These are phyloP conservation scores for Resseliella maxima DNA, from an alignment of 2,888 invertebrate genomes.

Conservation along the genomic window DNA sequence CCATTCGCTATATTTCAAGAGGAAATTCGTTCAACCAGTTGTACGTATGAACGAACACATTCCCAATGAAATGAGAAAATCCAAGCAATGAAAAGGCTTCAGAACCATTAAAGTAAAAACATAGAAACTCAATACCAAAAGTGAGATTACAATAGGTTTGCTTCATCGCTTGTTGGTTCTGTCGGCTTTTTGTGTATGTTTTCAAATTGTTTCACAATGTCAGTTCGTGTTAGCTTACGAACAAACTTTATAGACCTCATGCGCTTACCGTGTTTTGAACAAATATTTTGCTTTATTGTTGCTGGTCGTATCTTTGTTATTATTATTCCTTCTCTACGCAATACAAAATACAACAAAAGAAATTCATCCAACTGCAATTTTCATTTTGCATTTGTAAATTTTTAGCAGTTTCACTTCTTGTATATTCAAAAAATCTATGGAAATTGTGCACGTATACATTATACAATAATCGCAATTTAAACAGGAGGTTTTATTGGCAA, in stretches of 20 bases:
- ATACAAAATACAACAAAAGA: not conserved
- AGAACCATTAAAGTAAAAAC: not conserved
- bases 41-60: not conserved
- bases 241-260: slow-evolving; percentile 12
- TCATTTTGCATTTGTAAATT: not conserved
- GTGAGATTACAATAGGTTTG: slow-evolving; percentile 10
- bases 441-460: slow-evolving; percentile 20
- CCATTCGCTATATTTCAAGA: slow-evolving; percentile 37
- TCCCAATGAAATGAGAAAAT: not conserved
- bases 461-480: not conserved
- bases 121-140: slow-evolving; percentile 14
- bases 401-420: not conserved
- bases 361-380: not conserved
- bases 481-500: not conserved
- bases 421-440: not conserved
- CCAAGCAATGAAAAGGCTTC: slow-evolving; percentile 31
- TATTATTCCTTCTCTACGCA: not conserved
- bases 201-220: not conserved
- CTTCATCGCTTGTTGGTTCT: not conserved
- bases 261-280: slow-evolving; percentile 2
- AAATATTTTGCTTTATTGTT: slow-evolving; percentile 48
- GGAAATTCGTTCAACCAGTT: slow-evolving; percentile 30
- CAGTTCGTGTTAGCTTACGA: not conserved
- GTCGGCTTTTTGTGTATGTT: not conserved
- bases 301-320: not conserved